Conservation (phyloP, 2,113 vertebrate species). For the Cochlearius cochlearius region DNA sequence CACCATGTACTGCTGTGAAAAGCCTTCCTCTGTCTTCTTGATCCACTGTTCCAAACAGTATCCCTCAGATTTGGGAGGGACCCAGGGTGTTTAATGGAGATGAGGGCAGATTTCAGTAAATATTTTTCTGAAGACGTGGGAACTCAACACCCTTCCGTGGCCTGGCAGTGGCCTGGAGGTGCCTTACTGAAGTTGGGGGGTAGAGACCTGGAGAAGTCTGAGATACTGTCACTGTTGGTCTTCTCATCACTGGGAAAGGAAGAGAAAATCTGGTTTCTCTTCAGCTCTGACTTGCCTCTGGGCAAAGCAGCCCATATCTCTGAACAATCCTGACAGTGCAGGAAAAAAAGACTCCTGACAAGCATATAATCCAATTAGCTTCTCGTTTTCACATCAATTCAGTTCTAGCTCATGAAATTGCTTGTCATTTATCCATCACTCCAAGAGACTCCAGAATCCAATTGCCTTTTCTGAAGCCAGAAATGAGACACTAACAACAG, state of each 20-base stretch:
- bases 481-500: not conserved
- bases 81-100: not conserved
- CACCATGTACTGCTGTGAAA: not conserved
- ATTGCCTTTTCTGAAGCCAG: not conserved
- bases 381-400: not conserved
- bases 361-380: conserved; percentile 42
- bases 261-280: not conserved
- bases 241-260: not conserved
- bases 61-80: not conserved
- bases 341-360: conserved; percentile 10
- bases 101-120: not conserved
- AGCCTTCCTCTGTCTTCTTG: not conserved
- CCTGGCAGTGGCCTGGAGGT: not conserved
- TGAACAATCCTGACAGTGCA: not conserved
- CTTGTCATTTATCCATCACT: conserved; percentile 34
- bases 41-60: not conserved
- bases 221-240: not conserved
- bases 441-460: not conserved
- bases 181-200: not conserved
- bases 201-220: not conserved
- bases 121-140: not conserved
- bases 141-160: not conserved
- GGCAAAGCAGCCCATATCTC: not conserved
- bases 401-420: not conserved
- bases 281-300: not conserved